A percentile compares a stretch with the other conserved stretches of the same genome.
phyloP scores from a whole-genome alignment of 2,888 invertebrate species.

The Silvanus unidentatus region DNA sequence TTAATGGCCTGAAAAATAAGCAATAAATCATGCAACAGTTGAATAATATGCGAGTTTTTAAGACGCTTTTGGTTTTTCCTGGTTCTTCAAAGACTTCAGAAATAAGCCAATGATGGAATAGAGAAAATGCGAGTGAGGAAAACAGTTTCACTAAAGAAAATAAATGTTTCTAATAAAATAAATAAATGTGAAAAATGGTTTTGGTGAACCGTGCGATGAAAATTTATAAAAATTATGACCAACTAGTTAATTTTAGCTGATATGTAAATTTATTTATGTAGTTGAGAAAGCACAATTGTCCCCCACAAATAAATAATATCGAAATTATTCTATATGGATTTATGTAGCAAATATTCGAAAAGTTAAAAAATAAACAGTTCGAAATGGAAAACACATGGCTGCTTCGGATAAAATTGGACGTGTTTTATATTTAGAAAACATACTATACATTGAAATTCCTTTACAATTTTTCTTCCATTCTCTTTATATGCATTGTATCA shows the following conservation, averaged over 20 bases:
- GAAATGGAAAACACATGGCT: constrained; percentile 18
- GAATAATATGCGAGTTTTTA: neutral
- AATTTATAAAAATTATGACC: neutral
- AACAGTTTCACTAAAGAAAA: too few relatives aligned
- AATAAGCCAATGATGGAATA: constrained; percentile 20
- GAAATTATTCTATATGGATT: too few relatives aligned
- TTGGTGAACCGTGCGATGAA: neutral
- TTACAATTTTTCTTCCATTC: too few relatives aligned
- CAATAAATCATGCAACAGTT: neutral
- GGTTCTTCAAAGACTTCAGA: constrained; percentile 16
- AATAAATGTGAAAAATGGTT: neutral
- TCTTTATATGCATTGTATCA: too few relatives aligned
- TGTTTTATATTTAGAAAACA: neutral
- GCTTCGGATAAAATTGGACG: constrained; percentile 6
- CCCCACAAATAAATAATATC: too few relatives aligned
- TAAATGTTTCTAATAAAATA: neutral
- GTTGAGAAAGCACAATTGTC: neutral
- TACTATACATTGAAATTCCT: too few relatives aligned
- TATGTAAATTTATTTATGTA: neutral
- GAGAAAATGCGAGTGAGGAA: constrained; percentile 7
- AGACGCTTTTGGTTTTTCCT: neutral
- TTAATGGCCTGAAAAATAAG: too few relatives aligned
- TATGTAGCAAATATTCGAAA: neutral
- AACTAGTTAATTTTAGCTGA: neutral
- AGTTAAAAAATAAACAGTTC: constrained; percentile 17